A percentile compares a stretch with the other conserved stretches of the same genome.
Evolutionary conservation across 2,797 vertebrate genomes (phyloP).

Genomic region (Xerus rutilus): DNA sequence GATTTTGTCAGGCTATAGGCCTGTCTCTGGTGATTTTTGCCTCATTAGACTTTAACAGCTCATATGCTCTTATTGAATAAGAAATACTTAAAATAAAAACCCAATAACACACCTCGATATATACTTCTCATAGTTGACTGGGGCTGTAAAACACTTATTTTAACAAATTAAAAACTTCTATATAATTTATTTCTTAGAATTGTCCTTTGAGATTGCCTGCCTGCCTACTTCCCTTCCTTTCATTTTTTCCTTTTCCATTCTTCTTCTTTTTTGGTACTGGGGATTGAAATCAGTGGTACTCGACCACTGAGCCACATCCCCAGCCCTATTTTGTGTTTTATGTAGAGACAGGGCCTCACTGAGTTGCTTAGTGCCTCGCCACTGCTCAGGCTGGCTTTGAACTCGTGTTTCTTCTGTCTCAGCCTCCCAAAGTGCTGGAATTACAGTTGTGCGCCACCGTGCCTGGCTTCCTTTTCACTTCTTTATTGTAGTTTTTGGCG

Average conservation of each 20-base stretch:
- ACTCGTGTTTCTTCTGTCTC: no score
- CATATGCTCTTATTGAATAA: not conserved
- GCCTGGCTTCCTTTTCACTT: not conserved
- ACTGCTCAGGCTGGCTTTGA: no score
- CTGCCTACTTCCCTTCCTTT: no score
- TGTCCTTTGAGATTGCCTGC: not conserved
- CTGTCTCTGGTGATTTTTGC: not conserved
- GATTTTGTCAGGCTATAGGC: not conserved
- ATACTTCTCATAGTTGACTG: constrained; percentile 24
- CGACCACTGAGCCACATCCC: no score
- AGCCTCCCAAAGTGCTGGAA: no score
- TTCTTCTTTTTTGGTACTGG: no score
- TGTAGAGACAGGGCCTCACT: no score
- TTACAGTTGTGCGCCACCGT: no score
- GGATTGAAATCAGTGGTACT: no score
- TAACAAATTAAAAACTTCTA: constrained; percentile 10
- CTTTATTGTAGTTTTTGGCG: not conserved
- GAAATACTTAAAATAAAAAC: constrained; percentile 18
- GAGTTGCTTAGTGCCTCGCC: no score
- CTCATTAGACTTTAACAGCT: constrained; percentile 1
- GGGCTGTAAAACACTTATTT: constrained; percentile 29
- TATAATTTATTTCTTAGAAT: not conserved
- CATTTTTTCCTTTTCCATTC: not conserved
- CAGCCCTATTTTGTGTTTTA: no score
- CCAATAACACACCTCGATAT: not conserved